Conservation (phyloP, 1,140 invertebrate species). For the Drosophila dunni region DNA sequence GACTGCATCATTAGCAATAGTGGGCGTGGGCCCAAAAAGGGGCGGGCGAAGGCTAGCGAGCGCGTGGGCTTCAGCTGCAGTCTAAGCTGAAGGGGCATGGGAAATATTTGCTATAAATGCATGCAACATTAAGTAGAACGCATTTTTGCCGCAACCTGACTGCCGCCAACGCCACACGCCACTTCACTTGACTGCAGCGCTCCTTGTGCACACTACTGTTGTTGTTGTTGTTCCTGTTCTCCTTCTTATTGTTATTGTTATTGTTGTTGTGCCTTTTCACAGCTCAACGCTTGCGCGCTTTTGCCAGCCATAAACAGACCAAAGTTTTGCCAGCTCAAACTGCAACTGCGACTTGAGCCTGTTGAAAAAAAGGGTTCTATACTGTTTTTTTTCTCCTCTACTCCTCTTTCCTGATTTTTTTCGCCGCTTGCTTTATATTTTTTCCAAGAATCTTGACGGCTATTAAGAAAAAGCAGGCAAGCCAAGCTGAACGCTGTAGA, state of each 20-base stretch:
- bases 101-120: conserved; percentile 84
- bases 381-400: neutral
- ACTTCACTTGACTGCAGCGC: conserved; percentile 75
- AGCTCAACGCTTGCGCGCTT: conserved; percentile 79
- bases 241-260: conserved; percentile 29
- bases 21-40: conserved; percentile 53
- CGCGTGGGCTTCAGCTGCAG: conserved; percentile 6
- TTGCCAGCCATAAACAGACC: conserved; percentile 29
- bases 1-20: conserved; percentile 78
- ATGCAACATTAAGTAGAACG: conserved; percentile 83
- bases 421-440: conserved; percentile 65
- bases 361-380: conserved; percentile 54
- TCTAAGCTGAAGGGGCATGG: conserved; percentile 41
- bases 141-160: conserved; percentile 74
- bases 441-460: conserved; percentile 77
- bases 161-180: conserved; percentile 70
- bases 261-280: conserved; percentile 71
- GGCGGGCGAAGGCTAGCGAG: conserved; percentile 35
- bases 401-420: neutral
- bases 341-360: conserved; percentile 25
- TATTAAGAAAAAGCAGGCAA: conserved; percentile 69
- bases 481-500: conserved; percentile 27
- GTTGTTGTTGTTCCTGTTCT: conserved; percentile 21
- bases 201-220: conserved; percentile 32
- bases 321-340: neutral